Evolutionary conservation across 2,797 vertebrate genomes (phyloP), one percentile per base, ranked within the genome.

Genomic region (Huso huso): DNA sequence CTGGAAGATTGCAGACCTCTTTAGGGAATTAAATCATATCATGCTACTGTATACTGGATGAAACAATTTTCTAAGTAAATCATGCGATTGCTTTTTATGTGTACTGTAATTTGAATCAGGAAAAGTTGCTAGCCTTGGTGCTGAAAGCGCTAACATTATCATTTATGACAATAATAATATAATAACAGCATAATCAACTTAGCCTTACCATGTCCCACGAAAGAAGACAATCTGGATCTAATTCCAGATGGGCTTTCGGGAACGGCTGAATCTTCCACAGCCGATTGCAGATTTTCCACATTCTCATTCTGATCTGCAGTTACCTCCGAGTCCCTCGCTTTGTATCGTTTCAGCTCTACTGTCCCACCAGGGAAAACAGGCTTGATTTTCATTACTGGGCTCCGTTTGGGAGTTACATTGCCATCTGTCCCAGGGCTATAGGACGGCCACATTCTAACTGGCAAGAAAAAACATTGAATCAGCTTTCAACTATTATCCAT

Each of bases 371-470:
- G 49, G 18, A 75, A 61, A 50, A 63, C 49, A 3, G 78, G 73
- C 63, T 83, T 82, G 68, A 84, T 82, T 77, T 76, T 86, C 82
- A 85, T 82, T 0, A 75, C 73, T 6, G 74, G 65, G 72, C 61
- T 77, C 70, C 77, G 79, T 65, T 78, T 78, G 51, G 68, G 74
- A 63, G 81, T 76, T 66, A 84, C 73, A 71, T 79, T 77, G 67
- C 74, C 75, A 63, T 79, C 83, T 6, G 78, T 73, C 12, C 70
- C 72, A 18, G 78, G 71, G 15, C 61, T 71, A 58, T 82, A 72
- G 71, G 75, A n/a, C 61, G 73, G 65, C 66, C 68, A 71, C 78
- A 79, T 79, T 13, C 65, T 73, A 63, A 67, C 58, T 51, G n/a
- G 6, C 10, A 50, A 64, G 9, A 23, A 48, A 23, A 50, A 51